phyloP scores from a whole-genome alignment of 2,888 invertebrate species.

The Ochropleura leucogaster region DNA sequence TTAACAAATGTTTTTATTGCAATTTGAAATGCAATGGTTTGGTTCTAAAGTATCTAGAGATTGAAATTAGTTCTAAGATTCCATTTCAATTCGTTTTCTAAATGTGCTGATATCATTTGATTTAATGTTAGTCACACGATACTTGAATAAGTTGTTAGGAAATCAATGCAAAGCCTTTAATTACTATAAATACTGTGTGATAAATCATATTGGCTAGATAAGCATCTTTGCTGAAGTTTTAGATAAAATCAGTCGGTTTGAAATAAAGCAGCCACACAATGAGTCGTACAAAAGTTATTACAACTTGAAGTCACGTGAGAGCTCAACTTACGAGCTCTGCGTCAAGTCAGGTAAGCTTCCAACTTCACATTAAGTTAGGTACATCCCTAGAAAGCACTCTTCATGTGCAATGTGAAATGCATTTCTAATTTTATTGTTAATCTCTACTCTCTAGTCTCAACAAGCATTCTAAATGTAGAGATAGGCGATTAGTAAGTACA shows the following conservation, averaged over 20 bases:
- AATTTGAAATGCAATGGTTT: slow-evolving; percentile 23
- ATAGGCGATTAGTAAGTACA: slow-evolving; percentile 1
- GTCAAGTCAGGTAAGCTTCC: not conserved
- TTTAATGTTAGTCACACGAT: slow-evolving; percentile 9
- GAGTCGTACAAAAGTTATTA: slow-evolving; percentile 16
- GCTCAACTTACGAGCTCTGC: not conserved
- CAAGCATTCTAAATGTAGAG: slow-evolving; percentile 19
- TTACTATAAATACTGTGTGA: slow-evolving; percentile 44
- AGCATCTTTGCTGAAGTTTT: slow-evolving; percentile 42
- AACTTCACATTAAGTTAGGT: not conserved
- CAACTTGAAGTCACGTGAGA: not conserved
- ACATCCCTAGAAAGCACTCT: slow-evolving; percentile 9
- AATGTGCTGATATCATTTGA: slow-evolving; percentile 16
- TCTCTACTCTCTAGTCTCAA: slow-evolving; percentile 30
- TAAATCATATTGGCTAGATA: slow-evolving; percentile 56
- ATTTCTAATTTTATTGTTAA: slow-evolving; percentile 42
- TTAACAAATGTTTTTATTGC: slow-evolving; percentile 36
- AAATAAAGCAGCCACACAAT: slow-evolving; percentile 40
- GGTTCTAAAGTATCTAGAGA: slow-evolving; percentile 9
- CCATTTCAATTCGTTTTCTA: slow-evolving; percentile 26
- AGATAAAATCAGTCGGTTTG: slow-evolving; percentile 50
- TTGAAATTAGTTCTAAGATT: slow-evolving; percentile 13
- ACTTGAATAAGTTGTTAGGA: slow-evolving; percentile 28
- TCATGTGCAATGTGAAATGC: slow-evolving; percentile 27
- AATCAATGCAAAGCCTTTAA: slow-evolving; percentile 42